Conservation (phyloP, 1,140 invertebrate species). For the Scaptomyza graminum region DNA sequence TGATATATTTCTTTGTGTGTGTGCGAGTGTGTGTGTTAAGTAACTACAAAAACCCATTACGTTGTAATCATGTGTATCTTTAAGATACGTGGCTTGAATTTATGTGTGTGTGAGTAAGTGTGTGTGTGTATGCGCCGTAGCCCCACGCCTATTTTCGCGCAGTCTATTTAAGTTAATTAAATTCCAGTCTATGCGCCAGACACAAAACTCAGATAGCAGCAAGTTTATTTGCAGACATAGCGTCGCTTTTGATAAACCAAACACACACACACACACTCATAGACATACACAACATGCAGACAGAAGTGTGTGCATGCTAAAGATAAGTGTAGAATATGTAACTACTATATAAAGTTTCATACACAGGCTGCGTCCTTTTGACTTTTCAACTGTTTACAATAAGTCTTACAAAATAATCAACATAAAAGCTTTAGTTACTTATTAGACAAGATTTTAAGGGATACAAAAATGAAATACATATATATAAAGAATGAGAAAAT, state of each 20-base stretch:
- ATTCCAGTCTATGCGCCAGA: slow-evolving; percentile 62
- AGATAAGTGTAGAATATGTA: slow-evolving; percentile 54
- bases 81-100: slow-evolving; percentile 11
- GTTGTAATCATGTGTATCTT: slow-evolving; percentile 12
- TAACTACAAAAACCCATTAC: slow-evolving; percentile 17
- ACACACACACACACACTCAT: slow-evolving; percentile 19
- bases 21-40: no score
- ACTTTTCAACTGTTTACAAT: slow-evolving; percentile 53
- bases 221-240: slow-evolving; percentile 66
- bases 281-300: slow-evolving; percentile 13
- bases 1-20: not conserved
- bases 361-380: slow-evolving; percentile 29
- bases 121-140: slow-evolving; percentile 1
- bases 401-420: slow-evolving; percentile 76
- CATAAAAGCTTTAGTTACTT: slow-evolving; percentile 79
- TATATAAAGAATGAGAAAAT: not conserved
- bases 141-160: slow-evolving; percentile 44
- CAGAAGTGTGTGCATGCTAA: slow-evolving; percentile 42
- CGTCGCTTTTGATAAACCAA: slow-evolving; percentile 58
- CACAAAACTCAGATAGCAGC: slow-evolving; percentile 67
- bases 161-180: slow-evolving; percentile 80
- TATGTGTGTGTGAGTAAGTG: not conserved
- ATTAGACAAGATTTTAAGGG: slow-evolving; percentile 45
- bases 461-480: no score
- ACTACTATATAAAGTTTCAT: slow-evolving; percentile 15